Percentiles rank a stretch among this genome's conserved stretches.
Conservation (phyloP, 2,888 invertebrate genomes). For the Calliopum simillimum region DNA sequence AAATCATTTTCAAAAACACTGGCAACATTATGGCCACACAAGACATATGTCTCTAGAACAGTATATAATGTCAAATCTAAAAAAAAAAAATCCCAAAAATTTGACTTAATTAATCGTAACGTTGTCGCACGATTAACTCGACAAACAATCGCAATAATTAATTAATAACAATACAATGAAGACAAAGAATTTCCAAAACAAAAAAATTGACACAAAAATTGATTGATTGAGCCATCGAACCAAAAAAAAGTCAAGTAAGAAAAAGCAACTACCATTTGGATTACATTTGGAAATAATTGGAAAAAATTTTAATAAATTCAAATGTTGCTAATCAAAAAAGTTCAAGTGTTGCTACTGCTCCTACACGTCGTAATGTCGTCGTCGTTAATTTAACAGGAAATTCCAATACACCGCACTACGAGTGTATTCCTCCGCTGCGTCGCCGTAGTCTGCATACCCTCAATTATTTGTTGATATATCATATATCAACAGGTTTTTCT, state of each 20-base stretch:
- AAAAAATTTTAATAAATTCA: neutral
- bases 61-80: too few species aligned
- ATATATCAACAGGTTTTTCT: slow-evolving; percentile 12
- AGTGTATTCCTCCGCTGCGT: too few species aligned
- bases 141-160: neutral
- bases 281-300: neutral
- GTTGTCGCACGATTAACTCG: slow-evolving; percentile 7
- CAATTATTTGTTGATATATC: neutral
- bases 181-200: slow-evolving; percentile 10
- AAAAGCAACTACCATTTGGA: too few species aligned
- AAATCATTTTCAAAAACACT: too few species aligned
- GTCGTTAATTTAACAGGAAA: neutral
- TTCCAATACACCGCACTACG: neutral
- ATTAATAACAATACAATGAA: slow-evolving; percentile 20
- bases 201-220: too few species aligned
- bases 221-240: too few species aligned
- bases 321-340: neutral
- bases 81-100: too few species aligned
- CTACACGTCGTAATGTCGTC: neutral
- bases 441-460: too few species aligned
- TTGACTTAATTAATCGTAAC: slow-evolving; percentile 13
- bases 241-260: too few species aligned
- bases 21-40: too few species aligned
- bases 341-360: neutral
- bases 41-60: too few species aligned